These are phyloP conservation scores for Typhlomys cinereus DNA, from an alignment of 2,113 vertebrate genomes.

Conservation along the genomic window DNA sequence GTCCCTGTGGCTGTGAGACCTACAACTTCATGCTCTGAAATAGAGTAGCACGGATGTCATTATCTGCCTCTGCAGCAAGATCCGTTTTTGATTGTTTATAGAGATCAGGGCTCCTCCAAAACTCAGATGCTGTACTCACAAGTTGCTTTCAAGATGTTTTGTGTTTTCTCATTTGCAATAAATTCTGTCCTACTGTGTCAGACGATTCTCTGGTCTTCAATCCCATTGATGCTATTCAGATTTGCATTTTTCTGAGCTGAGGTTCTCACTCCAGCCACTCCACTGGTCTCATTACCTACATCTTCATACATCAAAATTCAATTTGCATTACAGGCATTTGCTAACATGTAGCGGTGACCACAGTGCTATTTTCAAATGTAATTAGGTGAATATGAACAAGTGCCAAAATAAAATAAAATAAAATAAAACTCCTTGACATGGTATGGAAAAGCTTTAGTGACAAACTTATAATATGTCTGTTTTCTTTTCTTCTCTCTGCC, in stretches of 20 bases:
- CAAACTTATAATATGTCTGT: not conserved
- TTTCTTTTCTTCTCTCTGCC: not conserved
- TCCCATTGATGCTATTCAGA: not conserved
- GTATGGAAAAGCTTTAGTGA: not conserved
- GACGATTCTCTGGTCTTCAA: not conserved
- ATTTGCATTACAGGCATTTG: not conserved
- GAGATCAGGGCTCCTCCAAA: not conserved
- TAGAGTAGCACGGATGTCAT: not conserved
- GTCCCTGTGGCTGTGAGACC: not conserved
- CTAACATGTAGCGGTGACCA: not conserved
- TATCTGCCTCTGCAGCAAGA: not conserved
- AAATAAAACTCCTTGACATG: not conserved
- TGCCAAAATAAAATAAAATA: not conserved
- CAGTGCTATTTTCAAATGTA: not conserved
- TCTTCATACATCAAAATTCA: rapidly evolving
- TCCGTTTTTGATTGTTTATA: not conserved
- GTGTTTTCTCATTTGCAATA: not conserved
- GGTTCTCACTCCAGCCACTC: not conserved
- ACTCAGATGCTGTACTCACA: not conserved
- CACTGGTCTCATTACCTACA: not conserved
- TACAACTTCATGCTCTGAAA: not conserved
- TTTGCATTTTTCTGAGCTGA: not conserved
- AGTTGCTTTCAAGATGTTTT: not conserved
- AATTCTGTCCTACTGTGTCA: not conserved
- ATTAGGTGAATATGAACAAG: not conserved